These are phyloP conservation scores for Acromyrmex echinatior DNA, from an alignment of 1,140 invertebrate genomes.

Conservation along the genomic window DNA sequence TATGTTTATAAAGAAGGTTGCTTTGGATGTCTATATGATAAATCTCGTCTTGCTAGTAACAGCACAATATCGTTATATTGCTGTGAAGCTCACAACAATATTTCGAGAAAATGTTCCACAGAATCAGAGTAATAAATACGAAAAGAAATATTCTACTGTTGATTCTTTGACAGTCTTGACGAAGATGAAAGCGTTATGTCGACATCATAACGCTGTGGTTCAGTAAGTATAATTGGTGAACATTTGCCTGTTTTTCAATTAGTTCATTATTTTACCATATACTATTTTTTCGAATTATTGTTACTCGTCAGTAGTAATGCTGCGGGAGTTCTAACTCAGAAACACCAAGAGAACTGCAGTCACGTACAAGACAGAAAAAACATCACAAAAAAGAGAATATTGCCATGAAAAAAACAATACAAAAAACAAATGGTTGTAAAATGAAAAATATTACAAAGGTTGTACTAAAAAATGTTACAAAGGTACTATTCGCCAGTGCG, in stretches of 20 bases:
- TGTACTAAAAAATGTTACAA: too few relatives aligned
- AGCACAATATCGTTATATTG: conserved; percentile 35
- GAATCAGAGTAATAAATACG: background rate
- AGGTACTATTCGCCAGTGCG: too few relatives aligned
- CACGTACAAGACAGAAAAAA: too few relatives aligned
- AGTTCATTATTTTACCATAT: background rate
- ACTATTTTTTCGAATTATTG: background rate
- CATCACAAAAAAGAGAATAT: too few relatives aligned
- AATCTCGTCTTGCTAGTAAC: conserved; percentile 29
- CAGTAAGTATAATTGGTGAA: conserved; percentile 34
- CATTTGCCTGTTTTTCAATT: background rate
- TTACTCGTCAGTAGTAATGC: background rate
- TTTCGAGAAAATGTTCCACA: background rate
- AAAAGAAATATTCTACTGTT: background rate
- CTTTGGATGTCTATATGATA: conserved; percentile 35
- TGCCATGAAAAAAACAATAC: too few relatives aligned
- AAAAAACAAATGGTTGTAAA: too few relatives aligned
- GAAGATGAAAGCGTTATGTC: conserved; percentile 13
- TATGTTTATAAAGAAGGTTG: conserved; percentile 42
- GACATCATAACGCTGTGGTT: conserved; percentile 3
- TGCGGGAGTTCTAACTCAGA: too few relatives aligned
- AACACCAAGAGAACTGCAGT: too few relatives aligned
- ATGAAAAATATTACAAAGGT: too few relatives aligned
- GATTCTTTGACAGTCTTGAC: background rate
- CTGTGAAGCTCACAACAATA: conserved; percentile 9